Evolutionary conservation across 2,888 invertebrate species (phyloP).

Genomic region (Pardosa pseudoannulata): DNA sequence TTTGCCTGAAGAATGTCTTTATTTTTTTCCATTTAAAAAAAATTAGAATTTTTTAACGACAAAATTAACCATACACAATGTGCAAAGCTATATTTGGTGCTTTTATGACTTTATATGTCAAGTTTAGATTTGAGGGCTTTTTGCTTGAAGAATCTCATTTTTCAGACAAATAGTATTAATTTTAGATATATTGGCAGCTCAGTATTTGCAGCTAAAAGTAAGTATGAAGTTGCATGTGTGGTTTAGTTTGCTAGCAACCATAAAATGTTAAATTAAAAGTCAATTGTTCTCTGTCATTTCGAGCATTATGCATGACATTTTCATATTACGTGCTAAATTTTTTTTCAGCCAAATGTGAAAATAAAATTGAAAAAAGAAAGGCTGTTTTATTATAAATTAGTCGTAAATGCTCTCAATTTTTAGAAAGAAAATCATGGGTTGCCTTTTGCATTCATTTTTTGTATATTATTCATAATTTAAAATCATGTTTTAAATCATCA

Average conservation of each 20-base stretch:
- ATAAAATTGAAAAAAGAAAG: background rate
- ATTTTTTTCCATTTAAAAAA: background rate
- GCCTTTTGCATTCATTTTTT: slow-evolving; percentile 11
- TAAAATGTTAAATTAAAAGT: background rate
- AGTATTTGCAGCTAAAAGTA: background rate
- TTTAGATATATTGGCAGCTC: slow-evolving; percentile 3
- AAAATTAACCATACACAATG: background rate
- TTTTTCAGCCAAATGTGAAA: background rate
- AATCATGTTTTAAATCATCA: slow-evolving; percentile 13
- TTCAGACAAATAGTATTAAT: background rate
- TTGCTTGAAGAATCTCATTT: slow-evolving; percentile 15
- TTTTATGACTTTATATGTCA: background rate
- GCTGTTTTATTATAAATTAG: background rate
- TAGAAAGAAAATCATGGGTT: background rate
- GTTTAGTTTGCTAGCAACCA: background rate
- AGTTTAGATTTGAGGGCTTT: background rate
- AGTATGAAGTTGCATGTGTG: background rate
- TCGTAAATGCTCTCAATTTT: background rate
- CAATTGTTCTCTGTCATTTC: no score
- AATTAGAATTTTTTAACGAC: background rate
- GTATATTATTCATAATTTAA: slow-evolving; percentile 9
- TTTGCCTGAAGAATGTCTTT: background rate
- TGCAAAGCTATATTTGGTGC: background rate
- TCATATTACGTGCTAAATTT: background rate
- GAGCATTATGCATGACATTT: slow-evolving; percentile 3